phyloP scores from a whole-genome alignment of 2,113 vertebrate species.

The Grallaria varia region DNA sequence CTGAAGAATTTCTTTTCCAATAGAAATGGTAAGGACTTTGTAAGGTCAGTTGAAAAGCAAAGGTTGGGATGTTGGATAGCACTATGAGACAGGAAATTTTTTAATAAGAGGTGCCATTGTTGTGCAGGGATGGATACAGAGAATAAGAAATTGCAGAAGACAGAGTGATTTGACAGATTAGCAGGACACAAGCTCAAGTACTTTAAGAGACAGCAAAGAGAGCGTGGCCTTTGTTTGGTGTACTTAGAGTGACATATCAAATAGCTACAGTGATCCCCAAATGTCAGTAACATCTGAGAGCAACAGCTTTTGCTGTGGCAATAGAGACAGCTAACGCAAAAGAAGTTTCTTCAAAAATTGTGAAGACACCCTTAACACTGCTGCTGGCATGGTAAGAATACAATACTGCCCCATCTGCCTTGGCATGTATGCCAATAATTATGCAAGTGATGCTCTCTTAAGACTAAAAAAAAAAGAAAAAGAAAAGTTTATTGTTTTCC shows the following conservation, averaged over 20 bases:
- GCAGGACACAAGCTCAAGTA: neutral
- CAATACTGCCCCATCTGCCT: constrained; percentile 24
- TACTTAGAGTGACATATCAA: neutral
- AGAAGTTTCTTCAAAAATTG: constrained; percentile 39
- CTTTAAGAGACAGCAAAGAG: neutral
- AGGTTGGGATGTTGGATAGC: neutral
- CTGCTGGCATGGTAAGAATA: constrained; percentile 69
- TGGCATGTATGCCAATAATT: constrained; percentile 16
- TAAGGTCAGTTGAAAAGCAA: neutral
- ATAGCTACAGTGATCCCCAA: neutral
- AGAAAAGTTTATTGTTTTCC: constrained; percentile 71
- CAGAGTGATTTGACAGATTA: neutral
- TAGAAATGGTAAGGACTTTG: neutral
- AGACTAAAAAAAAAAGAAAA: neutral
- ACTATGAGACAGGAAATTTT: neutral
- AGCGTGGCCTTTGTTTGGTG: neutral
- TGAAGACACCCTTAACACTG: constrained; percentile 40
- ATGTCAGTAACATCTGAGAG: neutral
- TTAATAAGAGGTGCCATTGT: neutral
- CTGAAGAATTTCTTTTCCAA: neutral
- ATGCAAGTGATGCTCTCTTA: constrained; percentile 63
- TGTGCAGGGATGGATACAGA: neutral
- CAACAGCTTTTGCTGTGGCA: neutral
- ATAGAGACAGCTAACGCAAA: neutral
- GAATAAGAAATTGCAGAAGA: neutral